Base-by-base conservation (phyloP, 2,888 invertebrate genomes). In the Mimachlamys varia region DNA sequence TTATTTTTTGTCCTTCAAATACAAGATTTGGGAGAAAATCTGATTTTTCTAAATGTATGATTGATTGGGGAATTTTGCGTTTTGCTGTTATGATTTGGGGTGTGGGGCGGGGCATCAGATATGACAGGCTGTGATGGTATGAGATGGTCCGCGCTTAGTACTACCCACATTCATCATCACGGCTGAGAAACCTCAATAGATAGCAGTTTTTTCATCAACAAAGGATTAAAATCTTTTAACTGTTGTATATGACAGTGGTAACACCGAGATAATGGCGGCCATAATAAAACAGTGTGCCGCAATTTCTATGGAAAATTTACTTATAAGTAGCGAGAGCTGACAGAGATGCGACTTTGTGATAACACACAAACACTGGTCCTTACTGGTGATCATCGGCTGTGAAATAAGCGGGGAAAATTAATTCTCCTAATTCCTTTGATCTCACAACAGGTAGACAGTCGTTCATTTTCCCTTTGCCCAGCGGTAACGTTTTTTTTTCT, bases 221-320 rank as follows among this genome's bases (percentile, higher is more conserved):
- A 76, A 76, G 33, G 76, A 76, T 33, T 76, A 27, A 76, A 76
- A 76, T 17, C 19, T 76, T 76, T n/a, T 76, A 76, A 76, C 76
- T 33, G 76, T 44, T 44, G 44, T 76, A 27, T 76, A 27, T 33
- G 76, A 7, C 76, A 33, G 27, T 76, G 76, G 76, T 27, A 76
- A 76, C 27, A 33, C 27, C 2, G 5, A 76, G 76, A 76, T 76
- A 76, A 76, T 33, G 27, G 76, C 27, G 1, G 13, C 10, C 33
- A 76, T 33, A 76, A 76, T 76, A 27, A 76, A 76, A 33, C 76
- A 76, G 33, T 33, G 76, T 76, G 76, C 76, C 76, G 33, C 76
- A 76, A 76, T 76, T 76, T 76, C 76, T 76, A 76, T 76, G 33
- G 76, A 76, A 76, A 76, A 76, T 76, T 76, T 76, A 76, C 76